Evolutionary conservation across 2,797 vertebrate genomes (phyloP).

Genomic region (Schizopygopsis pylzovi): DNA sequence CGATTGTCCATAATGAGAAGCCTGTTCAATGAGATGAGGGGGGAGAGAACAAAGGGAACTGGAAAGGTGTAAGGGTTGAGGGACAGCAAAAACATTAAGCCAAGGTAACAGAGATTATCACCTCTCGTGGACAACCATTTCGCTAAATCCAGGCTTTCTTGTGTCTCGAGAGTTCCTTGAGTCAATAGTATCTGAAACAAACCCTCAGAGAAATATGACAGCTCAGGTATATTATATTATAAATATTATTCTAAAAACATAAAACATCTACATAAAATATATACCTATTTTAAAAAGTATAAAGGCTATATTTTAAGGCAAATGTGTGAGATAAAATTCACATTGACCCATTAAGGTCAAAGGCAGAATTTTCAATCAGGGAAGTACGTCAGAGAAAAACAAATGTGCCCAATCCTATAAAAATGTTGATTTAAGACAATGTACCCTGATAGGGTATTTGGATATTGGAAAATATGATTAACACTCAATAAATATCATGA

Average conservation of each 20-base stretch:
- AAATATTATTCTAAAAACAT: neutral
- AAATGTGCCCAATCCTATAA: conserved; percentile 30
- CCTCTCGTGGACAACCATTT: conserved; percentile 24
- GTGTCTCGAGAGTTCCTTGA: too few relatives aligned
- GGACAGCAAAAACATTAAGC: conserved; percentile 47
- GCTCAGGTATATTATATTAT: neutral
- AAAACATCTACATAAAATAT: neutral
- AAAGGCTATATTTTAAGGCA: neutral
- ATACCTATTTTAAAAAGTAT: neutral
- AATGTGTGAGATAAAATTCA: neutral
- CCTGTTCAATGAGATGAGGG: conserved; percentile 31
- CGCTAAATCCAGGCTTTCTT: neutral
- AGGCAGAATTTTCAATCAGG: neutral
- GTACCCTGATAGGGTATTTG: neutral
- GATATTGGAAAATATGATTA: conserved; percentile 50
- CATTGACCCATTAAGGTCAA: neutral
- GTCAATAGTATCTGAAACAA: neutral
- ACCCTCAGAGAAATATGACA: neutral
- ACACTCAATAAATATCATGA: conserved; percentile 46
- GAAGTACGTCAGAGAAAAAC: conserved; percentile 14
- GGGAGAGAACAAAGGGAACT: neutral
- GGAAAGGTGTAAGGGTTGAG: conserved; percentile 23
- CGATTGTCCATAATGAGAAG: conserved; percentile 52
- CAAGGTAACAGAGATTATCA: conserved; percentile 50
- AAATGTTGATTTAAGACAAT: conserved; percentile 3